Conservation (phyloP, 2,888 invertebrate genomes). For the Hypsopygia costalis region DNA sequence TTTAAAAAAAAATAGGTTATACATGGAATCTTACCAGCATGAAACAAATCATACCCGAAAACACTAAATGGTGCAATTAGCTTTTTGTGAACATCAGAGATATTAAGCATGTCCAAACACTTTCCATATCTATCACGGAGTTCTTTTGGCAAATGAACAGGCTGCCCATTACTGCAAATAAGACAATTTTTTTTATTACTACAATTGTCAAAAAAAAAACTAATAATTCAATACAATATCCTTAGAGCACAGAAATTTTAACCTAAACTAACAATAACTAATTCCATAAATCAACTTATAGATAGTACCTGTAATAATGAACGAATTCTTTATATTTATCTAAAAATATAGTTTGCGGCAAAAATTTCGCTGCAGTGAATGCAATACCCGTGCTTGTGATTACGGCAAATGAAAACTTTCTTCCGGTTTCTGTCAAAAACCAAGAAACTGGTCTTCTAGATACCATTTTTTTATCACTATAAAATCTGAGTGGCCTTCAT, state of each 20-base stretch:
- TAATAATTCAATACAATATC: too few relatives aligned
- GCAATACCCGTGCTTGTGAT: slow-evolving; percentile 66
- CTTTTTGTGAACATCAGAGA: slow-evolving; percentile 68
- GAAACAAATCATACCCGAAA: slow-evolving; percentile 86
- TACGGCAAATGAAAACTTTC: slow-evolving; percentile 67
- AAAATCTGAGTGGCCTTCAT: too few relatives aligned
- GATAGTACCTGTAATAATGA: slow-evolving; percentile 79
- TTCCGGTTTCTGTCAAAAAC: slow-evolving; percentile 79
- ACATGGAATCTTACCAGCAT: slow-evolving; percentile 79
- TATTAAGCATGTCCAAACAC: slow-evolving; percentile 81
- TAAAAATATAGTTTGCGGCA: slow-evolving; percentile 83
- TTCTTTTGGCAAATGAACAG: slow-evolving; percentile 74
- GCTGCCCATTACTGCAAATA: slow-evolving; percentile 78
- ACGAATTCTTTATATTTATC: slow-evolving; percentile 82
- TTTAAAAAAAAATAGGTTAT: too few relatives aligned
- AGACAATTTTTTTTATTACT: neutral
- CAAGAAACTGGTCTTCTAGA: slow-evolving; percentile 57
- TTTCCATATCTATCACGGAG: slow-evolving; percentile 74
- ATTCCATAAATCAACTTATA: slow-evolving; percentile 39
- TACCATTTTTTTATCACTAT: slow-evolving; percentile 31
- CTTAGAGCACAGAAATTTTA: too few relatives aligned
- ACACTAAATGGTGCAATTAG: slow-evolving; percentile 84
- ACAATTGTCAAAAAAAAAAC: neutral
- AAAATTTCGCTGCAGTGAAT: slow-evolving; percentile 72
- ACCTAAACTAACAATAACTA: too few relatives aligned